Evolutionary conservation across 2,113 vertebrate species (phyloP), one percentile per base, ranked within the genome.

Genomic region (Perccottus glenii): DNA sequence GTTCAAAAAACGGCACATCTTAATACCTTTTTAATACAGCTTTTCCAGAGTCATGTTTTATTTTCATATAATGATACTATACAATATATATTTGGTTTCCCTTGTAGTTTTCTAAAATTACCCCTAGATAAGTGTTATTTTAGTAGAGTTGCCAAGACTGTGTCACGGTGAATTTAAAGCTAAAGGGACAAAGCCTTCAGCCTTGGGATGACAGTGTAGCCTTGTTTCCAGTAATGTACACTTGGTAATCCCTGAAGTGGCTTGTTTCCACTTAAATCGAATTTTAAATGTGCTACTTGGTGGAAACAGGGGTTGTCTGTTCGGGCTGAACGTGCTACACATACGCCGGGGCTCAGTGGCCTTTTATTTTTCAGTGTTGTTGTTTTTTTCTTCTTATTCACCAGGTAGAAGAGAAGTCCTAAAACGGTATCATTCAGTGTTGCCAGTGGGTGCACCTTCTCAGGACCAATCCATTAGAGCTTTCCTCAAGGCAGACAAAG

Each of bases 1-100:
- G n/a, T 55, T 55, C 33, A 55, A 32, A 55, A 55, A 55, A 6
- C 52, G 15, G 52, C 12, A 15, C 52, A 55, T 55, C 35, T n/a
- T 36, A 38, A 58, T 43, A 11, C 40, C 9, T 43, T 43, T 50
- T 72, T 76, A 51, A n/a, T 19, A 40, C 35, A 60, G 35, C 43
- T 61, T 67, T 45, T 75, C 46, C 38, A 79, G 78, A 82, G 62
- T 78, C 63, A 62, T 71, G 65, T 86, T 84, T 85, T 90, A 87
- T 88, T 87, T 86, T 86, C 75, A 77, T 87, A 83, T 71, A 32
- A 67, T 46, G 6, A 55, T 50, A n/a, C 56, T 61, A 15, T 60
- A 60, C 65, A 36, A 35, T 69, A 32, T 70, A 60, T 69, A 53
- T 73, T 51, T n/a, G 10, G 71, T 61, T 71, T 53, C 72, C 73